Percentiles rank a stretch among this genome's conserved stretches.
Conservation (phyloP, 2,113 vertebrate species). For the Sorex araneus region DNA sequence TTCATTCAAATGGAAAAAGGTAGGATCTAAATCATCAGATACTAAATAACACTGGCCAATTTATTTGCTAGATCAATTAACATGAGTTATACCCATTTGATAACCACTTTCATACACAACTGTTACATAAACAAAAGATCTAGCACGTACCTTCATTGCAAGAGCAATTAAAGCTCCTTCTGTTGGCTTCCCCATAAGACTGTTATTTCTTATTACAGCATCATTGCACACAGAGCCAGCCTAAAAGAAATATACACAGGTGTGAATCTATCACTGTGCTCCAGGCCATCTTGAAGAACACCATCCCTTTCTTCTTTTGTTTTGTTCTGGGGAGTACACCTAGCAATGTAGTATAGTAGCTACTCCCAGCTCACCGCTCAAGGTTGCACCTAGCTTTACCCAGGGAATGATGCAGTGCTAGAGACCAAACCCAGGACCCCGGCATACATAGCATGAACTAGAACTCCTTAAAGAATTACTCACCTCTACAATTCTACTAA, state of each 20-base stretch:
- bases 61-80: conserved; percentile 29
- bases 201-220: conserved; percentile 95
- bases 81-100: background rate
- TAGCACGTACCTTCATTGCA: conserved; percentile 95
- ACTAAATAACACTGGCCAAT: background rate
- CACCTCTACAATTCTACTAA: conserved; percentile 97
- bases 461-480: conserved; percentile 56
- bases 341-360: too few relatives aligned
- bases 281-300: background rate
- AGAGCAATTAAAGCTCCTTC: conserved; percentile 98
- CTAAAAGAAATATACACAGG: conserved; percentile 85
- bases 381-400: too few relatives aligned
- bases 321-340: too few relatives aligned
- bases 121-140: background rate
- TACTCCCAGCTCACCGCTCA: too few relatives aligned
- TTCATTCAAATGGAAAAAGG: background rate
- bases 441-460: background rate
- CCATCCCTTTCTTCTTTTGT: background rate
- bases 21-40: too few relatives aligned
- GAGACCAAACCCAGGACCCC: too few relatives aligned
- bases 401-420: too few relatives aligned
- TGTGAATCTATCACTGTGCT: conserved; percentile 39
- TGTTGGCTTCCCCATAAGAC: conserved; percentile 96
- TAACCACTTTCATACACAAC: conserved; percentile 2
- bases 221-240: conserved; percentile 98